Percentiles rank a stretch among this genome's conserved stretches.
These are phyloP conservation scores for Pachyuromys duprasi DNA, from an alignment of 2,797 vertebrate species.

Conservation along the genomic window DNA sequence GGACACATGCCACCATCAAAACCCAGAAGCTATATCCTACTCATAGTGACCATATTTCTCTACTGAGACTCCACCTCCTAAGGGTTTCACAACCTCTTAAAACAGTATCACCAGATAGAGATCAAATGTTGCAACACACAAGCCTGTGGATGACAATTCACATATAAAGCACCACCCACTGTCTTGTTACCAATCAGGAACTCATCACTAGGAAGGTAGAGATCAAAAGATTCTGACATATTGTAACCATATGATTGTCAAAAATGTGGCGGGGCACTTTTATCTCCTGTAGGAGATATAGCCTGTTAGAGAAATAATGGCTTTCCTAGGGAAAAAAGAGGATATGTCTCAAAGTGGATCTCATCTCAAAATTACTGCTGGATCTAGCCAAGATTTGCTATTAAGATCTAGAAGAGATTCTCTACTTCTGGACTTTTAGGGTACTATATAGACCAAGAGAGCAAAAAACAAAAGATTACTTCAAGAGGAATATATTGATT, in stretches of 20 bases:
- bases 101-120: neutral
- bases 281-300: neutral
- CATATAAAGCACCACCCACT: neutral
- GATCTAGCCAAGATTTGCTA: neutral
- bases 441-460: neutral
- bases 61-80: neutral
- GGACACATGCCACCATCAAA: neutral
- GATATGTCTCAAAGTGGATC: neutral
- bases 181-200: neutral
- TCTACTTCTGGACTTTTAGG: neutral
- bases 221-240: neutral
- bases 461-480: neutral
- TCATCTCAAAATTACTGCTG: neutral
- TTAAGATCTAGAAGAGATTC: neutral
- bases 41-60: neutral
- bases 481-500: slow-evolving; percentile 19
- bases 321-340: neutral
- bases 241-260: neutral
- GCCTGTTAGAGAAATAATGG: neutral
- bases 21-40: neutral
- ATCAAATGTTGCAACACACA: neutral
- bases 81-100: neutral
- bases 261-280: neutral
- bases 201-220: neutral
- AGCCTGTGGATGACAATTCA: neutral